Conservation (phyloP, 2,797 vertebrate species). For the Typhlichthys subterraneus region DNA sequence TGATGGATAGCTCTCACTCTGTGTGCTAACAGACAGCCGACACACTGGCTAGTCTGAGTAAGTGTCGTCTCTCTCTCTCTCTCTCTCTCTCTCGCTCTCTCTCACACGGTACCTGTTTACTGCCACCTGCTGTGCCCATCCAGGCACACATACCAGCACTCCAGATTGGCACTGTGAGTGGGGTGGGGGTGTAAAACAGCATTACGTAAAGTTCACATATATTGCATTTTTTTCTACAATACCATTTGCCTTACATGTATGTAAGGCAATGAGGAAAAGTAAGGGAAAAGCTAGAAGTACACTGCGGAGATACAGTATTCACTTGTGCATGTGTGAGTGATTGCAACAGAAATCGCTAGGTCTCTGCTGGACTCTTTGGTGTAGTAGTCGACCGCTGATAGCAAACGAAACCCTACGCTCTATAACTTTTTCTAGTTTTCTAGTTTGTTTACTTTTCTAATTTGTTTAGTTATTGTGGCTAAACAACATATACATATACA, state of each 20-base stretch:
- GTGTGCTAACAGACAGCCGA: constrained; percentile 53
- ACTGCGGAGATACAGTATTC: too few species aligned
- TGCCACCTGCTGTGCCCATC: constrained; percentile 72
- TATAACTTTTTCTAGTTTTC: too few species aligned
- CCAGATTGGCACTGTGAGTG: constrained; percentile 59
- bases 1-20: constrained; percentile 29
- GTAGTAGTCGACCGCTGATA: too few species aligned
- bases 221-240: constrained; percentile 12
- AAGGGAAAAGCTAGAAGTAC: constrained; percentile 4
- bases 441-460: too few species aligned
- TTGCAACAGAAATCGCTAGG: too few species aligned
- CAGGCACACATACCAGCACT: constrained; percentile 43
- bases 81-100: background rate
- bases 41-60: constrained; percentile 60
- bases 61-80: constrained; percentile 64
- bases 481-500: too few species aligned
- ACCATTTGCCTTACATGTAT: too few species aligned
- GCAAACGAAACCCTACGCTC: too few species aligned
- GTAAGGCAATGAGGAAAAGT: too few species aligned
- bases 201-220: constrained; percentile 52
- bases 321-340: too few species aligned
- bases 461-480: too few species aligned
- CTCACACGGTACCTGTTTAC: constrained; percentile 74
- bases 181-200: constrained; percentile 52
- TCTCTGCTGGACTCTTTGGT: too few species aligned